Percentiles rank a stretch among this genome's conserved stretches.
phyloP scores from a whole-genome alignment of 2,888 invertebrate genomes.

The Diploptera punctata region DNA sequence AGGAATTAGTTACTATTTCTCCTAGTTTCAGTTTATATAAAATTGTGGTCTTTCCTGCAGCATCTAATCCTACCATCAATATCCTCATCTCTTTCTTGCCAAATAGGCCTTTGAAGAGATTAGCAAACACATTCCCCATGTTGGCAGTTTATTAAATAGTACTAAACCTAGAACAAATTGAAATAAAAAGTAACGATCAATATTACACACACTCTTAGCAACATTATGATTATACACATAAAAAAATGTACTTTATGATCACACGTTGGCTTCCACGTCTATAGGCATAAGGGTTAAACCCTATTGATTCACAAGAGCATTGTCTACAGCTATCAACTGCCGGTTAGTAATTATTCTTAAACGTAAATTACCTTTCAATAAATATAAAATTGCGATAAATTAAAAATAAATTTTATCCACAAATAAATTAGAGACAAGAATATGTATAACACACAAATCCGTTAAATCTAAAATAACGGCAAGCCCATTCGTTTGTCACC shows the following conservation, averaged over 20 bases:
- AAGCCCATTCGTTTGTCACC: constrained; percentile 30
- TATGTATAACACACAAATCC: background rate
- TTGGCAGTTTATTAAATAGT: constrained; percentile 55
- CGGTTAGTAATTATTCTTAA: background rate
- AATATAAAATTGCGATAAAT: background rate
- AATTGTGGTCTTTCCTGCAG: constrained; percentile 99
- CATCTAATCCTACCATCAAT: constrained; percentile 99
- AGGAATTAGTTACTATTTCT: constrained; percentile 99
- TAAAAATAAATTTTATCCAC: background rate
- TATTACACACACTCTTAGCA: too few relatives aligned
- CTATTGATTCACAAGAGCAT: constrained; percentile 33
- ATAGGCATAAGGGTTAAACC: constrained; percentile 14
- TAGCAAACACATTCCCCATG: constrained; percentile 98
- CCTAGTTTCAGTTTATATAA: constrained; percentile 99
- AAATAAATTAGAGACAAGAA: too few relatives aligned
- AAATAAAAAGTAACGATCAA: background rate
- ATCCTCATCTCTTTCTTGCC: constrained; percentile 99
- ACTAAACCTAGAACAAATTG: constrained; percentile 31
- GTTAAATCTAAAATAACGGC: constrained; percentile 1
- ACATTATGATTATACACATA: too few relatives aligned
- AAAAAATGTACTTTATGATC: background rate
- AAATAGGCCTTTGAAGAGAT: constrained; percentile 98
- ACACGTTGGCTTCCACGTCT: background rate
- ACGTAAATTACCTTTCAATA: too few relatives aligned
- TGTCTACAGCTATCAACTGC: constrained; percentile 30